Evolutionary conservation across 1,140 invertebrate species (phyloP).

Genomic region (Aphelinus certus): DNA sequence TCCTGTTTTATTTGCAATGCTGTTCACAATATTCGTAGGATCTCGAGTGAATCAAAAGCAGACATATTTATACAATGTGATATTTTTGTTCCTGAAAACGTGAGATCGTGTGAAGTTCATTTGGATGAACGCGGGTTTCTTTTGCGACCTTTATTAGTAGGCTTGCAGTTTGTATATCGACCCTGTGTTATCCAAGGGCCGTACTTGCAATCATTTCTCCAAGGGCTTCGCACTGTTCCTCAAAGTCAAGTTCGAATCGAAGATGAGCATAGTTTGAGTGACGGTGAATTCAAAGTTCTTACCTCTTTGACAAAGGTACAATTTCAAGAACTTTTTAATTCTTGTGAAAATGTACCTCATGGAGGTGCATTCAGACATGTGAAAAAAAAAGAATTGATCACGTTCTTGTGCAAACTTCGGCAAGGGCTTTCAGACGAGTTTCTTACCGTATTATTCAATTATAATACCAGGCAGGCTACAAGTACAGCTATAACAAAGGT

Average conservation of each 20-base stretch:
- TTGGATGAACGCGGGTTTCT: slow-evolving; percentile 26
- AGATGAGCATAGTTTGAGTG: slow-evolving; percentile 26
- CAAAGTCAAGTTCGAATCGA: not conserved
- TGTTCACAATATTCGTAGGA: not conserved
- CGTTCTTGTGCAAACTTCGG: slow-evolving; percentile 39
- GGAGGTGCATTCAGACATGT: slow-evolving; percentile 17
- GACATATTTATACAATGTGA: slow-evolving; percentile 27
- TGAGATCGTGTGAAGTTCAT: slow-evolving; percentile 22
- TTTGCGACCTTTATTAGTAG: not conserved
- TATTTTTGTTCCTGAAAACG: slow-evolving; percentile 30
- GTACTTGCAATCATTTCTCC: slow-evolving; percentile 31
- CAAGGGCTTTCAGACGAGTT: slow-evolving; percentile 40
- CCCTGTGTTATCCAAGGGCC: slow-evolving; percentile 26
- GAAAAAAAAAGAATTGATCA: slow-evolving; percentile 29
- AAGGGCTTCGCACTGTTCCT: slow-evolving; percentile 25
- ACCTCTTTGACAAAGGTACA: slow-evolving; percentile 6
- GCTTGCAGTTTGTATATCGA: slow-evolving; percentile 15
- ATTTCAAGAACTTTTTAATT: slow-evolving; percentile 21
- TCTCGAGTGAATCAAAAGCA: slow-evolving; percentile 26
- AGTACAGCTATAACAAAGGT: slow-evolving; percentile 27
- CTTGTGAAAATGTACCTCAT: slow-evolving; percentile 24
- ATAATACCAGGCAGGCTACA: slow-evolving; percentile 21
- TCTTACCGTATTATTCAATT: slow-evolving; percentile 33
- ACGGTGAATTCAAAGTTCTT: slow-evolving; percentile 26
- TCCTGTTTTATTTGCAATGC: slow-evolving; percentile 36